phyloP scores from a whole-genome alignment of 2,888 invertebrate species.

The Pachymerium ferrugineum region DNA sequence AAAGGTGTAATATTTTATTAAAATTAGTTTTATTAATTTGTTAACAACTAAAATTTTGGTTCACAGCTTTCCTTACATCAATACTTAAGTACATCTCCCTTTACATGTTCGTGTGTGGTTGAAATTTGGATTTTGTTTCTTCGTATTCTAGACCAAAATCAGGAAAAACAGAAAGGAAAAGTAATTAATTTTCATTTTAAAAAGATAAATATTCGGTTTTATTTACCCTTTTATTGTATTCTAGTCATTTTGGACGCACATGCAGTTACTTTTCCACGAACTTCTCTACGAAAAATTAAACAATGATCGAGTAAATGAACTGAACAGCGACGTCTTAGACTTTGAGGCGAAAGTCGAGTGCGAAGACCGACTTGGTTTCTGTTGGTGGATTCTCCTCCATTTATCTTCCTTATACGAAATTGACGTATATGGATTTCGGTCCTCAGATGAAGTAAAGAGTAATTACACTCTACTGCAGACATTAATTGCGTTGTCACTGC shows the following conservation, averaged over 20 bases:
- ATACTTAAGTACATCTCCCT: neutral
- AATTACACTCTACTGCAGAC: neutral
- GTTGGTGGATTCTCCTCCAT: neutral
- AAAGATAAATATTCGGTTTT: neutral
- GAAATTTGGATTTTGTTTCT: neutral
- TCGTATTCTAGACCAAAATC: neutral
- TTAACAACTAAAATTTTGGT: neutral
- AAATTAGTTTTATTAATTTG: neutral
- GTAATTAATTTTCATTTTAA: neutral
- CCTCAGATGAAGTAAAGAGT: neutral
- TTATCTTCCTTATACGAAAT: neutral
- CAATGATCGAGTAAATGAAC: neutral
- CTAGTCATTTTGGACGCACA: neutral
- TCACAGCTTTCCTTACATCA: constrained; percentile 1
- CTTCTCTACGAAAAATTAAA: neutral
- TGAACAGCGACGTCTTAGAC: neutral
- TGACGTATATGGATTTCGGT: neutral
- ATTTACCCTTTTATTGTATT: neutral
- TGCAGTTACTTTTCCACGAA: neutral
- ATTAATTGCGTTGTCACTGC: neutral
- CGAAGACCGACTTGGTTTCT: neutral
- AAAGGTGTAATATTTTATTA: neutral
- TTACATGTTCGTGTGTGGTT: neutral
- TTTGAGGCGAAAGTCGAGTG: neutral
- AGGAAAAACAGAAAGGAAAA: neutral